Evolutionary conservation across 2,113 vertebrate genomes (phyloP), one percentile per base, ranked within the genome.

Genomic region (Xenus cinereus): DNA sequence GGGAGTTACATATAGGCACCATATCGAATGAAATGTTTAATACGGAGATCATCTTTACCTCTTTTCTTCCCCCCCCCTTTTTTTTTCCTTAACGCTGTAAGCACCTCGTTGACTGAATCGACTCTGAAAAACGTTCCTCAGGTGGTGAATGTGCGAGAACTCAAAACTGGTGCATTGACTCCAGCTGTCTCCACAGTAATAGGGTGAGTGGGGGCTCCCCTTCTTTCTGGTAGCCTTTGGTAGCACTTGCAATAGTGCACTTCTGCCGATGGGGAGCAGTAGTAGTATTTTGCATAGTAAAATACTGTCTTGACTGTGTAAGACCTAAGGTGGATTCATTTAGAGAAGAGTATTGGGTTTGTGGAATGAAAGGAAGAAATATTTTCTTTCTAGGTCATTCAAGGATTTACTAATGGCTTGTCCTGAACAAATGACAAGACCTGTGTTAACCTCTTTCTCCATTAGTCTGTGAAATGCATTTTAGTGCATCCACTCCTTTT

Each of bases 91-190:
- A 37, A 77, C 98, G 98, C 97, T 60, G 98, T 98, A 56, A 98
- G 93, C 85, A 91, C 99, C 2, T 97, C 98, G 56, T 95, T 99
- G 97, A 99, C 98, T 1, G 99, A 99, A 84, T 99, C 99, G 9
- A 98, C 98, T 10, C 96, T 99, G 97, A 99, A 99, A 94, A 99
- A 96, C 0, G 99, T 99, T 79, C 99, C 99, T 89, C 99, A 99
- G 79, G 99, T 99, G 81, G 99, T 99, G 46, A 99, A 99, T 12
- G 98, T 99, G 30, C 98, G 99, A 95, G 99, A 99, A 19, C 91
- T 99, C 63, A 99, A 98, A 87, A 98, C 97, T 41, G 98, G 97
- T 27, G 95, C 97, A 1, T 5, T 98, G 19, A 33, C 96, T 18
- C 83, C 97, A 4, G 93, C 98, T 2, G 97, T 98, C 27, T 95